These are phyloP conservation scores for Rhyacophila brunnea DNA, from an alignment of 1,140 invertebrate species.

Conservation along the genomic window DNA sequence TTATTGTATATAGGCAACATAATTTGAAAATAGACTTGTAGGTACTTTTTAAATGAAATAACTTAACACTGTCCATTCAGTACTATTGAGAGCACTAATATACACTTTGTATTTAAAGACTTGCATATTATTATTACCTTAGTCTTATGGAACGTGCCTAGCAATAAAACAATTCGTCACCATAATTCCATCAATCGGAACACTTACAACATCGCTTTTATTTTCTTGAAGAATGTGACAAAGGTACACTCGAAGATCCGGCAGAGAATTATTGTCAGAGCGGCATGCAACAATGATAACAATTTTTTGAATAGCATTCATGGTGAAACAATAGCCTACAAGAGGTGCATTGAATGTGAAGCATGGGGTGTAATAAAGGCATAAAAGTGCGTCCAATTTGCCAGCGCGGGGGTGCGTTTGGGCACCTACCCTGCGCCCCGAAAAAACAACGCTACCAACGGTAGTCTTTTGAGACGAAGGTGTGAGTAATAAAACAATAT, in stretches of 20 bases:
- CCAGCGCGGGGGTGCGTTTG: conserved; percentile 13
- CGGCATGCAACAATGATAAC: no score
- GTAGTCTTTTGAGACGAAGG: conserved; percentile 13
- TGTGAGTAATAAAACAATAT: conserved; percentile 14
- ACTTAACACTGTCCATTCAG: no score
- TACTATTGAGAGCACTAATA: no score
- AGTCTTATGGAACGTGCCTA: neutral
- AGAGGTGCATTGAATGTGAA: conserved; percentile 2
- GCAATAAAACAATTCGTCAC: conserved; percentile 33
- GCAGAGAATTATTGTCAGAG: no score
- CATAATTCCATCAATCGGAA: conserved; percentile 29
- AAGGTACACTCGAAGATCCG: neutral
- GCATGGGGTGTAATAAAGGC: conserved; percentile 10
- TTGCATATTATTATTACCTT: no score
- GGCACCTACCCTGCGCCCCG: neutral
- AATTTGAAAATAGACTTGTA: no score
- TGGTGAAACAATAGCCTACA: conserved; percentile 15
- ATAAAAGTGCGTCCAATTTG: conserved; percentile 1
- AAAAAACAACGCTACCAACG: conserved; percentile 18
- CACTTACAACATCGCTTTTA: conserved; percentile 1
- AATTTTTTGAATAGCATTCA: conserved; percentile 9
- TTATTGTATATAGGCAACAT: no score
- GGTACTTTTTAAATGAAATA: no score
- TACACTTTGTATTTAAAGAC: no score
- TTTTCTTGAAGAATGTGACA: neutral